phyloP scores from a whole-genome alignment of 2,797 vertebrate genomes.

The Girardinus metallicus region DNA sequence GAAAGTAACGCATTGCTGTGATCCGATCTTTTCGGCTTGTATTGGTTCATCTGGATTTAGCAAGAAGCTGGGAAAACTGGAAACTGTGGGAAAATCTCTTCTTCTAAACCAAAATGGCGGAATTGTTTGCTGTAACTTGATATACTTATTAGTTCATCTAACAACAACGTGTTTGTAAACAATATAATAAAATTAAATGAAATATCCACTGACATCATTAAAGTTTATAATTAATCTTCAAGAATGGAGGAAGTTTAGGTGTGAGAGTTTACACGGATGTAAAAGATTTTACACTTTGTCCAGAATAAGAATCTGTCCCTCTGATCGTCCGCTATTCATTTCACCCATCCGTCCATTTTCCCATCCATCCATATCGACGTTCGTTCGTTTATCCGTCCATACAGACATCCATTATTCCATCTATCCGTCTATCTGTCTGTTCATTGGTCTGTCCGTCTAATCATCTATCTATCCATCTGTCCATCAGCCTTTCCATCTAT shows the following conservation, averaged over 20 bases:
- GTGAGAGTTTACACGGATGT: neutral
- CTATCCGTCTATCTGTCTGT: too few relatives aligned
- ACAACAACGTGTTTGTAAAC: neutral
- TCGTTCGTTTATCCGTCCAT: too few relatives aligned
- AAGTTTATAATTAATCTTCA: neutral
- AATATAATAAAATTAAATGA: neutral
- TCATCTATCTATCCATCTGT: too few relatives aligned
- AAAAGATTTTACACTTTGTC: neutral
- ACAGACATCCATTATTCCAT: too few relatives aligned
- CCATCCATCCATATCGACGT: too few relatives aligned
- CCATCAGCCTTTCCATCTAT: too few relatives aligned
- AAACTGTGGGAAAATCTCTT: neutral
- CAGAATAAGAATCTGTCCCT: neutral
- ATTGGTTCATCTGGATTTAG: constrained; percentile 4
- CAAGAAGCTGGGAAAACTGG: neutral
- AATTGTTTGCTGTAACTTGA: neutral
- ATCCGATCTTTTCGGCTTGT: constrained; percentile 20
- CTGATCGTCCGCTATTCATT: neutral
- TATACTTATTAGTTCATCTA: neutral
- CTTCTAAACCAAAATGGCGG: neutral
- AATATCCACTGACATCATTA: neutral
- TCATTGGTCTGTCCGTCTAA: too few relatives aligned
- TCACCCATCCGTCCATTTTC: too few relatives aligned
- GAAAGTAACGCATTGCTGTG: neutral
- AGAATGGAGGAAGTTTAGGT: neutral